Evolutionary conservation across 2,888 invertebrate genomes (phyloP), one percentile per base, ranked within the genome.

Genomic region (Lasioglossum pauxillum): DNA sequence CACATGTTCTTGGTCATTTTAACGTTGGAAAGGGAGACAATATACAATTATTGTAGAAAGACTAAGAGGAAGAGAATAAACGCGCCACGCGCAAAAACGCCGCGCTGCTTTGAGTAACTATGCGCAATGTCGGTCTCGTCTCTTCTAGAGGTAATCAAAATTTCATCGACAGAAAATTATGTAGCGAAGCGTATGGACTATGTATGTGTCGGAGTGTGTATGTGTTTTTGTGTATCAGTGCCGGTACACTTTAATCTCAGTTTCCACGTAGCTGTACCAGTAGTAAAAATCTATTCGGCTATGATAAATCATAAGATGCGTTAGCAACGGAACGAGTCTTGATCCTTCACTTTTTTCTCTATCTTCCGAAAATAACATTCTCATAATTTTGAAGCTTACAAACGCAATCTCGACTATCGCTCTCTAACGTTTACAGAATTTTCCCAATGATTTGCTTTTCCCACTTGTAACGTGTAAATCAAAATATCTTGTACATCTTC

Each of bases 111-210:
- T 78, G 73, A 49, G 38, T 75, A 64, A 80, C 74, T 84, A 78
- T 75, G 73, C 35, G 41, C 60, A 69, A 53, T 44, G 44, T 82
- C 79, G 35, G 46, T 85, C 38, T 85, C 23, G 38, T 83, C 75
- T 72, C 46, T 31, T 80, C 44, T 85, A 71, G n/a, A 81, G 44
- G 8, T 73, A 79, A 84, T 88, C 67, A 80, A 71, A 87, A 84
- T 72, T 91, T 90, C 38, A 74, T 86, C 86, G 86, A 84, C 82
- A 84, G 41, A 71, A 57, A 86, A 91, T 88, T 71, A 83, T 90
- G 89, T 90, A 89, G 87, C 87, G 89, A 88, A 90, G 90, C 83
- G 85, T 90, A 91, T 86, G 85, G 84, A 90, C 90, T 90, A 92
- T 90, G 90, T 89, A 90, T 83, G 79, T 86, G 53, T 53, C 23